Evolutionary conservation across 2,888 invertebrate species (phyloP).

Genomic region (Hedya salicella): DNA sequence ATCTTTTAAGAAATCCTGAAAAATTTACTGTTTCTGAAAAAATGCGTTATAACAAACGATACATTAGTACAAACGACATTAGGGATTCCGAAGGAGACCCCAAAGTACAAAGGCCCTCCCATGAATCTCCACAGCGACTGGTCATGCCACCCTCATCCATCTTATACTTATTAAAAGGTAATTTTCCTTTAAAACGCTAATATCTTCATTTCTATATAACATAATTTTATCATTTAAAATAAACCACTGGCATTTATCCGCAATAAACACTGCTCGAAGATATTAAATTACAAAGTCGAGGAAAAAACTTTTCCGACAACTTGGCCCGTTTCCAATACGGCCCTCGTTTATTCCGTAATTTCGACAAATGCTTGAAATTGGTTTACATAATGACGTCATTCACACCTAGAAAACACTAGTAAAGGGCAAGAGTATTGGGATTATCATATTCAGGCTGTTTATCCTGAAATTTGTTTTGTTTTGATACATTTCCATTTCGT

Average conservation of each 20-base stretch:
- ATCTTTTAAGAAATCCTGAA: too few species aligned
- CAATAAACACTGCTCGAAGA: slow-evolving; percentile 2
- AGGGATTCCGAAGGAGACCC: too few species aligned
- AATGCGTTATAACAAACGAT: too few species aligned
- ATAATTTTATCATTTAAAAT: not conserved
- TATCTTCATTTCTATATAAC: not conserved
- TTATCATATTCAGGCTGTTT: slow-evolving; percentile 20
- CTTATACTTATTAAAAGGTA: too few species aligned
- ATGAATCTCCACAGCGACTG: too few species aligned
- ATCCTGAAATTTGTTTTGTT: not conserved
- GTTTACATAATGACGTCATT: slow-evolving; percentile 22
- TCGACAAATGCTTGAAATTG: slow-evolving; percentile 5
- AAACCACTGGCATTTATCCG: not conserved
- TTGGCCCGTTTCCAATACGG: slow-evolving; percentile 20
- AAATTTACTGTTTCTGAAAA: too few species aligned
- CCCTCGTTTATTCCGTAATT: slow-evolving; percentile 13
- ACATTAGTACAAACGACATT: too few species aligned
- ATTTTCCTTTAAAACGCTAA: too few species aligned
- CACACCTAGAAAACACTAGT: slow-evolving; percentile 17
- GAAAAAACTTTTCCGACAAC: slow-evolving; percentile 13
- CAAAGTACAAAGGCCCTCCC: too few species aligned
- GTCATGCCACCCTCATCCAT: too few species aligned
- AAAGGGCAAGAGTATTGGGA: slow-evolving; percentile 21
- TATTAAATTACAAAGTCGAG: slow-evolving; percentile 8
- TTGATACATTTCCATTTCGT: not conserved